Conservation (phyloP, 2,113 vertebrate species). For the Sapajus apella region DNA sequence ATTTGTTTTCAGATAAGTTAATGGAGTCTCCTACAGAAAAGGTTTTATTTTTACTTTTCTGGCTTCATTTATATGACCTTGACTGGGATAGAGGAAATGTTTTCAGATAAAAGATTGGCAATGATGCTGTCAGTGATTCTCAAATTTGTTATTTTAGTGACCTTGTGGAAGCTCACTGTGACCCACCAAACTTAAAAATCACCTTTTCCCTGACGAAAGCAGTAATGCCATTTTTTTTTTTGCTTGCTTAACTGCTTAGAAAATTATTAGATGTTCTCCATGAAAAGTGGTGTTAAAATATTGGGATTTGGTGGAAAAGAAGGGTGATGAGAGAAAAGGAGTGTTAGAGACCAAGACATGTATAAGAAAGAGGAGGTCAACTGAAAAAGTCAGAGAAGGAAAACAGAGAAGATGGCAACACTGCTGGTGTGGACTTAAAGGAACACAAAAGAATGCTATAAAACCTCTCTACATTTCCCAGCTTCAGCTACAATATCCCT, state of each 20-base stretch:
- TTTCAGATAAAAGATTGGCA: conserved; percentile 28
- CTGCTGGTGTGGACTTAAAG: not conserved
- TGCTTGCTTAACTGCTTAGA: not conserved
- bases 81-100: conserved; percentile 38
- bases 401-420: not conserved
- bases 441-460: not conserved
- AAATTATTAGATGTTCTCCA: not conserved
- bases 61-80: conserved; percentile 66
- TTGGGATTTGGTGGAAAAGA: not conserved
- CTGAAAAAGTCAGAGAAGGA: not conserved
- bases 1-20: conserved; percentile 71
- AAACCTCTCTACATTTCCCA: not conserved
- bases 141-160: conserved; percentile 25
- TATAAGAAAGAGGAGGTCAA: not conserved
- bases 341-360: not conserved
- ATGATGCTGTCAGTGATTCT: not conserved
- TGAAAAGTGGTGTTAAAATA: not conserved
- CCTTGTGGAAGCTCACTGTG: not conserved
- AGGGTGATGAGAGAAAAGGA: not conserved
- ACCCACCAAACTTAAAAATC: not conserved
- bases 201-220: not conserved
- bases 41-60: conserved; percentile 71
- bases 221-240: not conserved
- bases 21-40: conserved; percentile 64
- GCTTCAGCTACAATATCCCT: not conserved